Percentiles rank a stretch among this genome's conserved stretches.
These are phyloP conservation scores for Pangasianodon gigas DNA, from an alignment of 2,113 vertebrate species.

Conservation along the genomic window DNA sequence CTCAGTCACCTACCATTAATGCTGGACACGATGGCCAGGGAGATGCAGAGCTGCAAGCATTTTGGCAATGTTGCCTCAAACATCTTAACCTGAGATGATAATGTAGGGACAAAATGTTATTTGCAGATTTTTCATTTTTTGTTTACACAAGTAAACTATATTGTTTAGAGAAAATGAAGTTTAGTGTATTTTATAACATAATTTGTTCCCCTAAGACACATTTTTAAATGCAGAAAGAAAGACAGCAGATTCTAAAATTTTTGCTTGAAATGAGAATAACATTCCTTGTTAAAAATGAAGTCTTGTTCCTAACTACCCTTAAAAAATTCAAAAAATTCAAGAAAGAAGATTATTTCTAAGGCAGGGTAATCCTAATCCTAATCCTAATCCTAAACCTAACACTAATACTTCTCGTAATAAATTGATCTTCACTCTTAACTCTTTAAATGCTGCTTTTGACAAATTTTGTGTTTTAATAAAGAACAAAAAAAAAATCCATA, in stretches of 20 bases:
- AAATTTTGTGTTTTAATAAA: background rate
- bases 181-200: background rate
- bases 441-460: background rate
- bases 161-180: background rate
- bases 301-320: background rate
- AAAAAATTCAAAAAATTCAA: background rate
- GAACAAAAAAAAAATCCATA: background rate
- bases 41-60: conserved; percentile 66
- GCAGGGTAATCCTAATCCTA: background rate
- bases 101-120: conserved; percentile 8
- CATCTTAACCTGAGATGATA: conserved; percentile 62
- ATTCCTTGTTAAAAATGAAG: background rate
- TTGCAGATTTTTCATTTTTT: background rate
- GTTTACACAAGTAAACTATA: background rate
- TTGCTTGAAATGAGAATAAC: background rate
- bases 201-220: background rate
- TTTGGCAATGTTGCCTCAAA: conserved; percentile 52
- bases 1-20: conserved; percentile 65
- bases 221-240: background rate
- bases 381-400: too few relatives aligned
- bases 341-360: background rate
- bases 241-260: background rate
- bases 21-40: conserved; percentile 63
- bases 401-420: background rate
- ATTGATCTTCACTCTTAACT: background rate